These are phyloP conservation scores for Zapornia atra DNA, from an alignment of 2,113 vertebrate species.

Conservation along the genomic window DNA sequence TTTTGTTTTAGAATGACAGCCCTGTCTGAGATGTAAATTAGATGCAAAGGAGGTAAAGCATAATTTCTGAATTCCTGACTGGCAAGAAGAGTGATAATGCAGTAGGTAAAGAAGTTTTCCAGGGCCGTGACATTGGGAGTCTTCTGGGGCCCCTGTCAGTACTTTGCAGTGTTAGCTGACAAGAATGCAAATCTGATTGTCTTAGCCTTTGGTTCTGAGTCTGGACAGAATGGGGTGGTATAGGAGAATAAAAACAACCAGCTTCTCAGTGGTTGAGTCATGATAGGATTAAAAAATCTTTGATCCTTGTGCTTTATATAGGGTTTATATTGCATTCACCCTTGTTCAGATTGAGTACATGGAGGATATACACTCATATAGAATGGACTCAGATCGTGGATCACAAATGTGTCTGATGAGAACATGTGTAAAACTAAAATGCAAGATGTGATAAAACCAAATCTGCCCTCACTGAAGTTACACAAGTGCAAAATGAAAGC, in stretches of 20 bases:
- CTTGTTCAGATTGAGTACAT: neutral
- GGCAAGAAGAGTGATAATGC: neutral
- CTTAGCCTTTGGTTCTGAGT: neutral
- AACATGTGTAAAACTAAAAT: neutral
- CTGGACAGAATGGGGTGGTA: neutral
- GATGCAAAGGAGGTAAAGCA: slow-evolving; percentile 10
- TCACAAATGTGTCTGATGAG: neutral
- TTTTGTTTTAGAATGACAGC: neutral
- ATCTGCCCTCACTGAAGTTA: neutral
- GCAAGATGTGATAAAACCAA: neutral
- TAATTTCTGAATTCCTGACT: slow-evolving; percentile 40
- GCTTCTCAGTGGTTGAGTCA: neutral
- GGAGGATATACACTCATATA: neutral
- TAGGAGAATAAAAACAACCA: neutral
- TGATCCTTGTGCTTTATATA: neutral
- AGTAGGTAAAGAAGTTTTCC: neutral
- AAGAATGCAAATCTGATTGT: neutral
- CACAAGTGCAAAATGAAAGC: neutral
- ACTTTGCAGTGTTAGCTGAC: neutral
- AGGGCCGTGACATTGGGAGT: neutral
- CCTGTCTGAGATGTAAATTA: slow-evolving; percentile 35
- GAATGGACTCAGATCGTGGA: neutral
- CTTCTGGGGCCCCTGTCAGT: neutral
- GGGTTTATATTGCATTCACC: neutral
- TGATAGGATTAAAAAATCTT: neutral